phyloP scores from a whole-genome alignment of 2,888 invertebrate genomes.

The Amphipoea lucens region DNA sequence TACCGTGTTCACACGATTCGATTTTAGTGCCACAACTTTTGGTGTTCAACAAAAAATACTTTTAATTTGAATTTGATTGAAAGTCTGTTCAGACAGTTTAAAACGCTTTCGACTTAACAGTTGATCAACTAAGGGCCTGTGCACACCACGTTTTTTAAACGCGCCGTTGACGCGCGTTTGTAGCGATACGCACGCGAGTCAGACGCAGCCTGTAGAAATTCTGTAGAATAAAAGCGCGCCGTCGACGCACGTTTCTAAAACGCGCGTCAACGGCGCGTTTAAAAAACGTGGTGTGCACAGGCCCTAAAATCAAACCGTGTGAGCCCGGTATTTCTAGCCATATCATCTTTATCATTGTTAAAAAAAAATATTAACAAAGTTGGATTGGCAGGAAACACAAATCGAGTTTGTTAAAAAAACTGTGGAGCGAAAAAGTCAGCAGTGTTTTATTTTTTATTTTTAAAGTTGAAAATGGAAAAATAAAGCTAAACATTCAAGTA shows the following conservation, averaged over 20 bases:
- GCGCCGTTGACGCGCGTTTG: too few relatives aligned
- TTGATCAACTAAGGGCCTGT: too few relatives aligned
- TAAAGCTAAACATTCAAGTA: conserved; percentile 4
- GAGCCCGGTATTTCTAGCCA: neutral
- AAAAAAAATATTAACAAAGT: neutral
- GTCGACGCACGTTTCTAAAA: too few relatives aligned
- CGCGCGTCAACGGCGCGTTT: too few relatives aligned
- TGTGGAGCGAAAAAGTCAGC: neutral
- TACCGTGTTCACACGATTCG: neutral
- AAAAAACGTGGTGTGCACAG: too few relatives aligned
- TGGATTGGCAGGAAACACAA: neutral
- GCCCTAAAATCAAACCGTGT: neutral
- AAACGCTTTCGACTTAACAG: neutral
- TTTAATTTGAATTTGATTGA: neutral
- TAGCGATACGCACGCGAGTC: too few relatives aligned
- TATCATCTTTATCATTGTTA: neutral
- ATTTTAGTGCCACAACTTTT: neutral
- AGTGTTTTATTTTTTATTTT: conserved; percentile 15
- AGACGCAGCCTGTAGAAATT: too few relatives aligned
- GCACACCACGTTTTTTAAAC: too few relatives aligned
- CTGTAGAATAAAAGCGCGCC: too few relatives aligned
- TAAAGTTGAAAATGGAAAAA: conserved; percentile 1
- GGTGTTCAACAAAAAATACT: neutral
- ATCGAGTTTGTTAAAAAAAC: neutral
- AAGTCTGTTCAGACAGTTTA: neutral